Percentiles rank a stretch among this genome's conserved stretches.
Evolutionary conservation across 1,140 invertebrate species (phyloP).

Genomic region (Patella vulgata): DNA sequence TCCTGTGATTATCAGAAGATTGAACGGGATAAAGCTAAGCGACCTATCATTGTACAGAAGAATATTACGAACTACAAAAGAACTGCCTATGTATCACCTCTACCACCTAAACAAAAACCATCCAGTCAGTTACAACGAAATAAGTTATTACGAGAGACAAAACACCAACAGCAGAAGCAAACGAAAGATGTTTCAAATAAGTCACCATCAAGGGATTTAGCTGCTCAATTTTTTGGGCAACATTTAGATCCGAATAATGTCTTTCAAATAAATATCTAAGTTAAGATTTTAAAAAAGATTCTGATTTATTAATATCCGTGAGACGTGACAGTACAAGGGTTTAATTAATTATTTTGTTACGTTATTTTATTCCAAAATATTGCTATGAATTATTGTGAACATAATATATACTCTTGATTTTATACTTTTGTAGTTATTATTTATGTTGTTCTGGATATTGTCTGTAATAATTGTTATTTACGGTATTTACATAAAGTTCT

Average conservation of each 20-base stretch:
- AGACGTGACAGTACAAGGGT: too few species aligned
- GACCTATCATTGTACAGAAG: constrained; percentile 41
- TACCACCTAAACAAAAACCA: constrained; percentile 32
- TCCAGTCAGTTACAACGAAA: constrained; percentile 37
- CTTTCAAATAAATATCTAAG: constrained; percentile 34
- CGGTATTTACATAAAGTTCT: too few species aligned
- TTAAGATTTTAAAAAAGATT: too few species aligned
- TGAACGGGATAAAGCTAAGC: constrained; percentile 45
- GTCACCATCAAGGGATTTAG: constrained; percentile 39
- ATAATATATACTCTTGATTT: too few species aligned
- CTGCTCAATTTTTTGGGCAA: constrained; percentile 50
- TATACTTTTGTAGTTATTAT: too few species aligned
- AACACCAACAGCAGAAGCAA: constrained; percentile 31
- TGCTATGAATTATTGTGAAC: too few species aligned
- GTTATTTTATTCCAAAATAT: too few species aligned
- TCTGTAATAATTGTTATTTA: too few species aligned
- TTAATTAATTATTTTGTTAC: too few species aligned
- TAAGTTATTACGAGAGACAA: constrained; percentile 24
- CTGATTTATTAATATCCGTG: too few species aligned
- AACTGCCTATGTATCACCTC: constrained; percentile 45
- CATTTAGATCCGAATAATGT: constrained; percentile 45
- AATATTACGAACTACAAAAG: constrained; percentile 37
- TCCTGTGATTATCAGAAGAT: constrained; percentile 39
- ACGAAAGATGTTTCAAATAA: too few species aligned
- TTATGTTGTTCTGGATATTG: too few species aligned